Evolutionary conservation across 2,888 invertebrate genomes (phyloP), one percentile per base, ranked within the genome.

Genomic region (Spilarctia lutea): DNA sequence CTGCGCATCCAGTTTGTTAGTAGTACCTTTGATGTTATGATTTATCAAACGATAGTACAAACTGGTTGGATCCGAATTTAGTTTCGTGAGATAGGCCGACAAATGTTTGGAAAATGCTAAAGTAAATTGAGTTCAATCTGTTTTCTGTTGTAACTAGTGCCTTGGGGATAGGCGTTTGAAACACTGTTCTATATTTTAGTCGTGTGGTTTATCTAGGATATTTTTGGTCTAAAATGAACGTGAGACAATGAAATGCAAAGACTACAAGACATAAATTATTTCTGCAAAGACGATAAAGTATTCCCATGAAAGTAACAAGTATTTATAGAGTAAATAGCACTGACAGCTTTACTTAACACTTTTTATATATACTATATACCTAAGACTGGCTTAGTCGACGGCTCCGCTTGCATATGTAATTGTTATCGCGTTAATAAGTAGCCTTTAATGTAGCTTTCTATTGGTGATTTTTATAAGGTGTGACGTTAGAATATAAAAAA

Each of bases 11-110:
- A 39, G 71, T 71, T 71, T 75, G 65, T 82, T 79, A 78, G 76
- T 81, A 75, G 71, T 74, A 48, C 65, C 69, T 80, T 75, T 76
- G 78, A 78, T 80, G 81, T 79, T 71, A 81, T 79, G 76, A 78
- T 75, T 79, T 72, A 77, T 76, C 71, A 72, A 73, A 81, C 73
- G 69, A 73, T 33, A 48, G 70, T 27, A 69, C 68, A 66, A 71
- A 71, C 76, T 77, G 76, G 68, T n/a, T 63, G 45, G 39, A 70
- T 75, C 65, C 35, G 68, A 73, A 75, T 79, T 75, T 52, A 73
- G 70, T 67, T 75, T 68, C 52, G 30, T 78, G 35, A 65, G 35
- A 65, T 33, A n/a, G n/a, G 60, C 42, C 60, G 68, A 39, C 56
- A 68, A 68, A 72, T 66, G 66, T 66, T 72, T 56, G 30, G 39